Conservation (phyloP, 1,140 invertebrate species). For the Bombus soroeensis region DNA sequence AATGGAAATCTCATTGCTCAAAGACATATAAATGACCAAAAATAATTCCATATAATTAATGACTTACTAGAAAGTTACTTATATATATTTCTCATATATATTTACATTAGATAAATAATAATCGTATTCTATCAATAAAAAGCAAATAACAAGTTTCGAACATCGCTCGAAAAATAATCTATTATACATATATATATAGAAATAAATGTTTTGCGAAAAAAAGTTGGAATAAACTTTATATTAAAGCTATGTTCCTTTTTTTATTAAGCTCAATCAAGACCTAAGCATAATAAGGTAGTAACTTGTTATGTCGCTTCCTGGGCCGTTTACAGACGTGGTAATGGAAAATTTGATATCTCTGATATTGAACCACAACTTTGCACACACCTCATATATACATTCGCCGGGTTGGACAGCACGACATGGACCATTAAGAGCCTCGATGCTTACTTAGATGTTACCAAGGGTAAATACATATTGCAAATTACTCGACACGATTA, state of each 20-base stretch:
- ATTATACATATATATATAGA: background rate
- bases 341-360: conserved; percentile 86
- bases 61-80: background rate
- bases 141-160: too few species aligned
- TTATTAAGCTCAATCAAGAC: conserved; percentile 33
- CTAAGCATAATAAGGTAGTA: conserved; percentile 85
- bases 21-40: background rate
- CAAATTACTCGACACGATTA: conserved; percentile 12
- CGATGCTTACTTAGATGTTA: conserved; percentile 90
- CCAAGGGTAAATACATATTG: conserved; percentile 85
- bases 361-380: conserved; percentile 91
- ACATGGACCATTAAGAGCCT: conserved; percentile 86
- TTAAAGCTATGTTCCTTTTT: background rate
- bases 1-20: background rate
- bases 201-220: too few species aligned
- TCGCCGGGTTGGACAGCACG: conserved; percentile 89
- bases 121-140: background rate
- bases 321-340: conserved; percentile 87
- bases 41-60: background rate
- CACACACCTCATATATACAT: conserved; percentile 94
- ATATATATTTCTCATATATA: background rate
- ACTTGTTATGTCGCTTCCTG: conserved; percentile 92
- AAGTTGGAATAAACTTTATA: background rate
- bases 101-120: background rate
- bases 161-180: background rate